phyloP scores from a whole-genome alignment of 2,888 invertebrate genomes.

The Scelioninae gen. 1 region DNA sequence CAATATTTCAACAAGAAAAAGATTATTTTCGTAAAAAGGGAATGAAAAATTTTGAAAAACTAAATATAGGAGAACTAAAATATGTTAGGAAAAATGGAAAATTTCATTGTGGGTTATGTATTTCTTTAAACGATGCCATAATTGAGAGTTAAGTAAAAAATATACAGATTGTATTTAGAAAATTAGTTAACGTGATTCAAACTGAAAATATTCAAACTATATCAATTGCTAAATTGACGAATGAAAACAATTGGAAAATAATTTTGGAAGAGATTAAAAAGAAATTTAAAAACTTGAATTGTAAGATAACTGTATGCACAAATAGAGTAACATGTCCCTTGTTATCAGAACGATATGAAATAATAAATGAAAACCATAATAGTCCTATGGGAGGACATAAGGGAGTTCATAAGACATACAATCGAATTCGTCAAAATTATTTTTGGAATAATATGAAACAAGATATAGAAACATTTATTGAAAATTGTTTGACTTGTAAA shows the following conservation, averaged over 20 bases:
- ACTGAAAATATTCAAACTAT: background rate
- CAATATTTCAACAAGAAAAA: too few relatives aligned
- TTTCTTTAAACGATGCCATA: too few relatives aligned
- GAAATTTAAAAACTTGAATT: background rate
- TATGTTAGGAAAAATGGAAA: too few relatives aligned
- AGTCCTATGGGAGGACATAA: background rate
- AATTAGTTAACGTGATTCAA: too few relatives aligned
- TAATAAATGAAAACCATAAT: background rate
- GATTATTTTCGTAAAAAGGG: too few relatives aligned
- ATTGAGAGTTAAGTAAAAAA: too few relatives aligned
- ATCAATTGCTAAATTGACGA: background rate
- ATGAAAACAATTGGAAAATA: background rate
- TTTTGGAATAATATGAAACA: conserved; percentile 1
- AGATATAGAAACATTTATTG: background rate
- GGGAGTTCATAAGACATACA: background rate
- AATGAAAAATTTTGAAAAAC: too few relatives aligned
- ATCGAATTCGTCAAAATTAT: background rate
- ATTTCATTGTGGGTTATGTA: too few relatives aligned
- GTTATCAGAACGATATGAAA: background rate
- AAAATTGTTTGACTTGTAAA: background rate
- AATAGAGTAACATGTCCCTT: background rate
- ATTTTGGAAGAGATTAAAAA: background rate
- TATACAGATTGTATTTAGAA: too few relatives aligned
- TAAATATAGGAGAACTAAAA: too few relatives aligned
- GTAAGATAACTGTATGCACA: conserved; percentile 4